Conservation (phyloP, 1,140 invertebrate species). For the Bombus terrestris region DNA sequence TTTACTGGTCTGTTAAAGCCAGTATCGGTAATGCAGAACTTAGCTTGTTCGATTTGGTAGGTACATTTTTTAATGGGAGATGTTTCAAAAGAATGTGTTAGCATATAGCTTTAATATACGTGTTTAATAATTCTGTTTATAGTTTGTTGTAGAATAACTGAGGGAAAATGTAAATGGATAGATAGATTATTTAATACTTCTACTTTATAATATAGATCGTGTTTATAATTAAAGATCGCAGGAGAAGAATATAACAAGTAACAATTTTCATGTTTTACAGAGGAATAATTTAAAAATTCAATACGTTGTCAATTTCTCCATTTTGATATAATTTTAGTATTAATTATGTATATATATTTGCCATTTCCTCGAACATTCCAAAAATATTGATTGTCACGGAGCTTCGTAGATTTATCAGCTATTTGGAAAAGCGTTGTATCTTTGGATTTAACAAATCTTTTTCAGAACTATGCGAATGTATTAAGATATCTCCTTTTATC, state of each 20-base stretch:
- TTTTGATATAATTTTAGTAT: background rate
- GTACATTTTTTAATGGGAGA: background rate
- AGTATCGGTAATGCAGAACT: background rate
- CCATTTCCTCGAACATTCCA: background rate
- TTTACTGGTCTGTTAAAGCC: background rate
- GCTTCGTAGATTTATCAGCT: background rate
- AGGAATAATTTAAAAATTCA: no score
- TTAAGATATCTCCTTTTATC: no score
- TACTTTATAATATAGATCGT: background rate
- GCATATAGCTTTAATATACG: background rate
- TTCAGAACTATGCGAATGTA: no score
- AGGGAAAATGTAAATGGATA: background rate
- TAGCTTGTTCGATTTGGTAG: background rate
- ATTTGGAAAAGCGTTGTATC: no score
- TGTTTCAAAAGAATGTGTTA: background rate
- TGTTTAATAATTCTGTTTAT: slow-evolving; percentile 10
- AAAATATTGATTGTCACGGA: background rate
- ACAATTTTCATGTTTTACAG: background rate
- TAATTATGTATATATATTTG: background rate
- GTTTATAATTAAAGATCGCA: background rate
- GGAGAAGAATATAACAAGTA: background rate
- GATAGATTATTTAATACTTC: slow-evolving; percentile 21
- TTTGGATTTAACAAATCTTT: no score
- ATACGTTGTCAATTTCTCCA: background rate
- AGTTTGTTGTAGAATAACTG: background rate